phyloP scores from a whole-genome alignment of 2,797 vertebrate genomes.

The Gadopsis marmoratus region DNA sequence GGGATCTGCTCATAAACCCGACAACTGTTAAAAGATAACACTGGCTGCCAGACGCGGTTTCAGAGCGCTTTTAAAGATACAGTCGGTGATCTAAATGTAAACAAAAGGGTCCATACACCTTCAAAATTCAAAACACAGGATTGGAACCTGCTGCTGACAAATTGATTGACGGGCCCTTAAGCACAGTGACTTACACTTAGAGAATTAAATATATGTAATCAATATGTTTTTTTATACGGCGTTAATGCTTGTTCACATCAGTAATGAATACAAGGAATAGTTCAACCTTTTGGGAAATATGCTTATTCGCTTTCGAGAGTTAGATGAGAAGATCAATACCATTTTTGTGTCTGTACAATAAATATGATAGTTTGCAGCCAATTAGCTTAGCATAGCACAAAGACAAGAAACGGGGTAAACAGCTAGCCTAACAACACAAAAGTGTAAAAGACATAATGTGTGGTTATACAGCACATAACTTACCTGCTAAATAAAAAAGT shows the following conservation, averaged over 20 bases:
- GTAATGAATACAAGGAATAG: not conserved
- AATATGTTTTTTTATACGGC: not conserved
- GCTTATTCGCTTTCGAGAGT: not conserved
- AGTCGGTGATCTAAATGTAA: constrained; percentile 2
- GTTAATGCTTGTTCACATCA: too few species aligned
- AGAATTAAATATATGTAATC: not conserved
- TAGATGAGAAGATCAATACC: not conserved
- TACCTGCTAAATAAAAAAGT: not conserved
- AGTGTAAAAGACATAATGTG: not conserved
- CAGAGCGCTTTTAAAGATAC: constrained; percentile 11
- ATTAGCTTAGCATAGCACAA: constrained; percentile 1
- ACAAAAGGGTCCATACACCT: not conserved
- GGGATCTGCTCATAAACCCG: constrained; percentile 34
- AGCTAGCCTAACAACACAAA: not conserved
- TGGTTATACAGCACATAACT: not conserved
- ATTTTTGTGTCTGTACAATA: not conserved
- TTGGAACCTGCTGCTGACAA: not conserved
- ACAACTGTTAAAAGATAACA: constrained; percentile 53
- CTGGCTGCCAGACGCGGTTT: not conserved
- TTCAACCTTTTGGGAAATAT: not conserved
- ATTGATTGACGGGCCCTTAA: not conserved
- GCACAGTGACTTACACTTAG: not conserved
- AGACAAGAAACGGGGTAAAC: not conserved
- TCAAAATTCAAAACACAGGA: not conserved
- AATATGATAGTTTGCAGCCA: not conserved